Base-by-base conservation (phyloP, 1,140 invertebrate genomes). In the Physella acuta region DNA sequence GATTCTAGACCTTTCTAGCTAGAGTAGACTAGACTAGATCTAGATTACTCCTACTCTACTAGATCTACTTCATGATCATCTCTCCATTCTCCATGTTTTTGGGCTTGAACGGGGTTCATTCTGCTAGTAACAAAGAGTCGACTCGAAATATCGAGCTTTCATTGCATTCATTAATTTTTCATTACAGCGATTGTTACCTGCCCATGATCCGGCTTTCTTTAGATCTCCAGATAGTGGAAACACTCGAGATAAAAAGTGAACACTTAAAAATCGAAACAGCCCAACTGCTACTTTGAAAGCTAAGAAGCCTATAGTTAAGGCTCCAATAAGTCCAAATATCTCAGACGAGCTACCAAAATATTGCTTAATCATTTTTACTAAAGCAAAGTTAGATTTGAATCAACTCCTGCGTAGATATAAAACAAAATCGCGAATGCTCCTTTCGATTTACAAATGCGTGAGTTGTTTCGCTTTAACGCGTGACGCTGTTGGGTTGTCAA, bases 11-110 rank as follows among this genome's bases (percentile, higher is more conserved):
- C 20, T 53, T 5, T 4, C 51, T 8, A n/a, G 20, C 51, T 8
- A 8, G 84, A 92, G 93, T 17, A 94, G 94, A 76, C 96, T 90
- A 14, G 94, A 94, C 87, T 95, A 93, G 4, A 94, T 95, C 0
- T 92, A 90, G 34, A 94, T 94, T 36, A 94, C 96, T 0, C 96
- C 86, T 68, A 97, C 92, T 89, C 86, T 67, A 90, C 88, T 8
- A 68, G 14, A 24, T 26, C 56, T 31, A 26, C n/a, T 51, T 30
- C 8, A 64, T 44, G 56, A 26, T n/a, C 60, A 1, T 17, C 16
- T 37, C 20, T 8, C 3, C 30, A 61, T n/a, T n/a, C 33, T n/a
- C 11, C 8, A 60, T 1, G 30, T 5, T 16, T 5, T 17, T 3
- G 20, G 11, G 30, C 1, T 36, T 8, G n/a, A 60, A 31, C 16